Conservation (phyloP, 1,140 invertebrate species). For the Plectrocnemia conspersa region DNA sequence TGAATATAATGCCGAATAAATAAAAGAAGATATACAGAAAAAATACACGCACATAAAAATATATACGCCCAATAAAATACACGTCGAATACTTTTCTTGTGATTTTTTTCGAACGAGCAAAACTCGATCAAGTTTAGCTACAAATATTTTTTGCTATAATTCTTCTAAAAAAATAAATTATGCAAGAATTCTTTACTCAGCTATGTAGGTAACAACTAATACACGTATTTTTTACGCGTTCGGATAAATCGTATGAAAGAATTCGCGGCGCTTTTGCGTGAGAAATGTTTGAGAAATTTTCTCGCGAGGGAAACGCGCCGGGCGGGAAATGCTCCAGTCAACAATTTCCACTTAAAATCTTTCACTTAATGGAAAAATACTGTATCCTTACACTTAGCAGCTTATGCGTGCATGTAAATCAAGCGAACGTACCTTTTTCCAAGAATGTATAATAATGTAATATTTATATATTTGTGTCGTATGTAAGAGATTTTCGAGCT, state of each 20-base stretch:
- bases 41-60: slow-evolving; percentile 1
- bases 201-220: too few relatives aligned
- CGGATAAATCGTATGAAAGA: too few relatives aligned
- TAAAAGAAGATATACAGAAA: slow-evolving; percentile 1
- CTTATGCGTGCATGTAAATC: slow-evolving; percentile 27
- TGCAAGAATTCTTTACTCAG: too few relatives aligned
- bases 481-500: too few relatives aligned
- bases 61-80: too few relatives aligned
- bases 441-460: slow-evolving; percentile 30
- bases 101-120: too few relatives aligned
- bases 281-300: background rate
- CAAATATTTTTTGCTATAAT: too few relatives aligned
- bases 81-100: too few relatives aligned
- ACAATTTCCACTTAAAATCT: slow-evolving; percentile 15
- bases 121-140: too few relatives aligned
- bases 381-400: slow-evolving; percentile 27
- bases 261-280: background rate
- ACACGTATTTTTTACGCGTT: too few relatives aligned
- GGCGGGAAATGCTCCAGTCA: background rate
- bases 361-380: slow-evolving; percentile 32
- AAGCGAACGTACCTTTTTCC: slow-evolving; percentile 24
- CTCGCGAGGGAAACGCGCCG: background rate
- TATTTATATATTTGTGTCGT: too few relatives aligned
- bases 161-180: too few relatives aligned
- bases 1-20: slow-evolving; percentile 1